Evolutionary conservation across 2,797 vertebrate species (phyloP), one percentile per base, ranked within the genome.

Genomic region (Emydoidea blandingii): DNA sequence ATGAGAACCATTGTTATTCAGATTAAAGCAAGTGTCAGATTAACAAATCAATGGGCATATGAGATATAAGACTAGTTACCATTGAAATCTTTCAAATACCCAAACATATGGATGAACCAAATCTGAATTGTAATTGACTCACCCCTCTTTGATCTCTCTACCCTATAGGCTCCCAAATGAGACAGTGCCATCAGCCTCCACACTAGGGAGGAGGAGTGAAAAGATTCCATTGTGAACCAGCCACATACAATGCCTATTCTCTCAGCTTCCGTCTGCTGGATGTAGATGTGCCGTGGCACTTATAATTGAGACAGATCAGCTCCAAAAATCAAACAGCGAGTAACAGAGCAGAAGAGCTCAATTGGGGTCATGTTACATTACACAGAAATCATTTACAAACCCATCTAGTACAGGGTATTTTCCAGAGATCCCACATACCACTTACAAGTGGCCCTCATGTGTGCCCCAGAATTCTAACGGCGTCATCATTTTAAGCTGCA

Each of bases 1-100:
- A 96, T 94, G 92, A 94, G 93, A 85, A 53, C 94, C 49, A 93
- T 97, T 97, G 92, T 97, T 85, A 97, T 96, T 97, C 93, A 96
- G 96, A 96, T 93, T 91, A 91, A 95, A 97, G 85, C 78, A 68
- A 96, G 96, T 91, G 97, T 95, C 97, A 97, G 96, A 97, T 97
- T 97, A 97, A 96, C 97, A 97, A 94, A 97, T 96, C 96, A 97
- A 96, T 96, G 87, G 94, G 90, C 79, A 93, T 79, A 96, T 89
- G 93, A 97, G 91, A 96, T 97, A 97, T 91, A 85, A 96, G 96
- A 96, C 82, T 81, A 62, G 79, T 88, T 90, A 90, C 89, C 49
- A 97, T 4, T 97, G 96, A 96, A 95, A 91, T 87, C 85, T 96
- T 97, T 93, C 93, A 93, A 96, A 93, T 47, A 91, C 68, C n/a